These are phyloP conservation scores for Philopotamus ludificatus DNA, from an alignment of 1,140 invertebrate genomes.

Conservation along the genomic window DNA sequence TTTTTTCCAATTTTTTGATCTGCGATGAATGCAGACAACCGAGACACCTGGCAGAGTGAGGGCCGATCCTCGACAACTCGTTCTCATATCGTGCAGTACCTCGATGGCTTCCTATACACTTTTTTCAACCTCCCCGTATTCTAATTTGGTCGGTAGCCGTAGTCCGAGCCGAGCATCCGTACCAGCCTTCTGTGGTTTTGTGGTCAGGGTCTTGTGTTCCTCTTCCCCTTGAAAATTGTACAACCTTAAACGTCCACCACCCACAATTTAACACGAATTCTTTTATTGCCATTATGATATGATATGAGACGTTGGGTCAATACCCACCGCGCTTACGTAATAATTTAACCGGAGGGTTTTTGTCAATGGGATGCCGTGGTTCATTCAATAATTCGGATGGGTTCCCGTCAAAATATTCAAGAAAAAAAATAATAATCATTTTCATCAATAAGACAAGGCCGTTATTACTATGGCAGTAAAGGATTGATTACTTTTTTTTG, in stretches of 20 bases:
- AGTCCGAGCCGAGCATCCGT: conserved; percentile 8
- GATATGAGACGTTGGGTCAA: conserved; percentile 20
- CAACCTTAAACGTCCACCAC: conserved; percentile 27
- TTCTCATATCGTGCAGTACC: conserved; percentile 1
- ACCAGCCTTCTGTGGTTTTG: conserved; percentile 23
- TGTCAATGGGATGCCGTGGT: conserved; percentile 29
- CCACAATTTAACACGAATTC: conserved; percentile 27
- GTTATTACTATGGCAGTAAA: too few species aligned
- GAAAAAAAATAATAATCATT: too few species aligned
- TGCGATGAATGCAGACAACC: too few species aligned
- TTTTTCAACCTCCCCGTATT: conserved; percentile 3
- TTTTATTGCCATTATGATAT: conserved; percentile 12
- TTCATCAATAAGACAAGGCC: too few species aligned
- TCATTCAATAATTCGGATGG: conserved; percentile 21
- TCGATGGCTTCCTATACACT: not conserved
- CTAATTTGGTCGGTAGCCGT: conserved; percentile 15
- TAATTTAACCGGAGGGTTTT: conserved; percentile 30
- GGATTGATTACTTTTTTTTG: too few species aligned
- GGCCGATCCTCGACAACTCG: not conserved
- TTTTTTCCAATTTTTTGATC: too few species aligned
- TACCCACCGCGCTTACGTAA: conserved; percentile 36
- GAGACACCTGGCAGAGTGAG: too few species aligned
- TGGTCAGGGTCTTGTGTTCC: conserved; percentile 18
- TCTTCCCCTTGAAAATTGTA: conserved; percentile 21
- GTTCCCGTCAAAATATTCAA: too few species aligned